Base-by-base conservation (phyloP, 1,140 invertebrate species). In the Drosophila mauritiana region DNA sequence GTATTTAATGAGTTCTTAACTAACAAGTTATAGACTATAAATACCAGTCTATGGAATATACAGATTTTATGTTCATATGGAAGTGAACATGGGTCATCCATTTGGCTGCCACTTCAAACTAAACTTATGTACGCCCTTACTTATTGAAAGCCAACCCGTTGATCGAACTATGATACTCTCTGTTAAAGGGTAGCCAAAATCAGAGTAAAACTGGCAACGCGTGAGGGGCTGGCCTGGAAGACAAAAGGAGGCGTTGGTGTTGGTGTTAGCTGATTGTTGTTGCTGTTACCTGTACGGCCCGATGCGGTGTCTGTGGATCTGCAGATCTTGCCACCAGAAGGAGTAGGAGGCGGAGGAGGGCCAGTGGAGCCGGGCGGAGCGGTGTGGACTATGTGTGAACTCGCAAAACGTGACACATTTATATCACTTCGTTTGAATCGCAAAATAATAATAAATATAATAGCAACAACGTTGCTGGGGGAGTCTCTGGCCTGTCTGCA, bases 361-460 rank as follows among this genome's bases (percentile, higher is more conserved):
- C 11, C 15, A 37, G 43, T 49, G 53, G 34, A 62, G 54, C 6
- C 12, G 31, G 42, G 59, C 58, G 45, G 53, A 65, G 43, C 64
- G 63, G 63, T 53, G 65, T 73, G 54, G 73, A 88, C 80, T 90
- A 89, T 89, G 84, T 89, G 84, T 89, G 84, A 89, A 89, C 85
- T 89, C 85, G 84, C 75, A 89, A 89, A 89, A 89, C 84, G 84
- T 89, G 84, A 89, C 84, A 89, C 84, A 89, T 89, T 89, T 90
- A 89, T 89, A 89, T 89, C 84, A 89, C 84, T 89, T 89, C 84
- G 84, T 89, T 89, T 89, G 84, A 89, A 89, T 89, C 84, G 74
- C 84, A 89, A 89, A 89, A 89, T 89, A 89, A 89, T 89, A 89
- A 89, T 89, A 89, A 89, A 89, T 89, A 89, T 89, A 89, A 89